A percentile compares a stretch with the other conserved stretches of the same genome.
phyloP scores from a whole-genome alignment of 1,140 invertebrate species.

The Stegodyphus mimosarum region DNA sequence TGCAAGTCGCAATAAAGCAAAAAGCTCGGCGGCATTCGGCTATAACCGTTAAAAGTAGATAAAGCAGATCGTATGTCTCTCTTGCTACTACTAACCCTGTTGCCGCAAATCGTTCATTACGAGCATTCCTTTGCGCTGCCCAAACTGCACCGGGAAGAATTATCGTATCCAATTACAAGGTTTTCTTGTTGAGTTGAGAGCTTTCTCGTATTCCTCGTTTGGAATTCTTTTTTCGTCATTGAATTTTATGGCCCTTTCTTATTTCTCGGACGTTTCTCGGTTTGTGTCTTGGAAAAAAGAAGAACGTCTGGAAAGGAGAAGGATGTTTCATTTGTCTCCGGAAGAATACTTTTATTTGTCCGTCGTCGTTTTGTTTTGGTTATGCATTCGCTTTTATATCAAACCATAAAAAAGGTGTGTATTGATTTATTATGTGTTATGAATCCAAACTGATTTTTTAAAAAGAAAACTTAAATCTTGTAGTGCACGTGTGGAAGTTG shows the following conservation, averaged over 20 bases:
- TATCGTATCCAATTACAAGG: constrained; percentile 56
- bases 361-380: no score
- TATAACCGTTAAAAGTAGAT: constrained; percentile 33
- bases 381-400: no score
- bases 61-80: constrained; percentile 25
- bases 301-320: no score
- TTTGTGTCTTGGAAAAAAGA: no score
- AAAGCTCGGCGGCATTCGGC: constrained; percentile 4
- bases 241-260: neutral
- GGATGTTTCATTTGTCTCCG: no score
- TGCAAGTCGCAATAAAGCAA: neutral
- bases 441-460: no score
- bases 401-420: no score
- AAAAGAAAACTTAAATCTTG: no score
- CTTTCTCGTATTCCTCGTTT: constrained; percentile 10
- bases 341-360: no score
- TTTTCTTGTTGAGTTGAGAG: constrained; percentile 49
- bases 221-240: neutral
- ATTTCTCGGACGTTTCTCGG: neutral
- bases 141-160: constrained; percentile 27
- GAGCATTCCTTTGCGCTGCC: constrained; percentile 29
- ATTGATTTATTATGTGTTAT: no score
- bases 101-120: constrained; percentile 53
- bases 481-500: no score
- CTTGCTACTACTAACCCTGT: constrained; percentile 3